Evolutionary conservation across 1,140 invertebrate species (phyloP).

Genomic region (Hydropsyche tenuis): DNA sequence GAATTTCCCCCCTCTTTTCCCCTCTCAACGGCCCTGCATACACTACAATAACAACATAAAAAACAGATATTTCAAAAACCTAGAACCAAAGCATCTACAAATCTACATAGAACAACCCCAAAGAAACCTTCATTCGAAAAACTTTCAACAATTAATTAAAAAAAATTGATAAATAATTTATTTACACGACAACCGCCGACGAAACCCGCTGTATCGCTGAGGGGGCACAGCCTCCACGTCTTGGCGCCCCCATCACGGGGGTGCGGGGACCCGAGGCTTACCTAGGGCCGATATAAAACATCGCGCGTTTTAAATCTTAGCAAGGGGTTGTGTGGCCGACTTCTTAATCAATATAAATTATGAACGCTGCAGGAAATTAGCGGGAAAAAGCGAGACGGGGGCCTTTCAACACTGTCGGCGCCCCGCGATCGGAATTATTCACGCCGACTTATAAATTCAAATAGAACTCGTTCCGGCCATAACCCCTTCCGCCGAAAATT

Average conservation of each 20-base stretch:
- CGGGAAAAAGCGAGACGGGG: constrained; percentile 33
- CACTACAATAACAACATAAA: too few species aligned
- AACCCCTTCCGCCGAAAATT: background rate
- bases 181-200: background rate
- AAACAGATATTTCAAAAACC: too few species aligned
- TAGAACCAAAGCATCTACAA: too few species aligned
- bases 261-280: constrained; percentile 29
- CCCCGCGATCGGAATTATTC: constrained; percentile 30
- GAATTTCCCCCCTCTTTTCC: too few species aligned
- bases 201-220: background rate
- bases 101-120: too few species aligned
- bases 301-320: constrained; percentile 50
- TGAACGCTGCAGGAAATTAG: constrained; percentile 50
- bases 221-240: background rate
- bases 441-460: constrained; percentile 29
- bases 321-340: constrained; percentile 50
- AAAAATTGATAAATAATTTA: background rate
- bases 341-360: constrained; percentile 51
- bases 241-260: background rate
- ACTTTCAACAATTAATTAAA: background rate
- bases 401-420: constrained; percentile 32
- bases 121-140: background rate
- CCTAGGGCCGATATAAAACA: constrained; percentile 49
- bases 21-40: too few species aligned
- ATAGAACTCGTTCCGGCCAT: background rate